These are phyloP conservation scores for Microcebus ravelobensis DNA, from an alignment of 2,113 vertebrate genomes.

Conservation along the genomic window DNA sequence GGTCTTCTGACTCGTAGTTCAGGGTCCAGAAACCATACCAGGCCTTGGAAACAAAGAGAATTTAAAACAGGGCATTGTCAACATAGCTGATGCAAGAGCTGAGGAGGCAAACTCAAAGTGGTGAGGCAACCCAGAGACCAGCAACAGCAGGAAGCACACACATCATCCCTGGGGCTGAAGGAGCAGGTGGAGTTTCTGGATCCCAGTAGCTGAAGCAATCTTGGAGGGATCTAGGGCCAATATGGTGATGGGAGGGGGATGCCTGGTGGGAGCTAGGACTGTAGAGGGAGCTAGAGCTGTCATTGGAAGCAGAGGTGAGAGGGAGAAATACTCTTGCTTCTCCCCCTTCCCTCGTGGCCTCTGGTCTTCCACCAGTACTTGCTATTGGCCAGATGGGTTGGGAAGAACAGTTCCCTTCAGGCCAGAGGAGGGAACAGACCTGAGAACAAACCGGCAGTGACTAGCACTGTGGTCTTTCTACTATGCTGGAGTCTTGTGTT, in stretches of 20 bases:
- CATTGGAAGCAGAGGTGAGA: background rate
- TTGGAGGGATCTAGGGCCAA: background rate
- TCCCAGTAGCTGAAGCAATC: background rate
- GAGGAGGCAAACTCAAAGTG: background rate
- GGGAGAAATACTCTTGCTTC: background rate
- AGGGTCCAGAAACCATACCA: constrained; percentile 16
- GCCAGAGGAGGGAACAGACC: background rate
- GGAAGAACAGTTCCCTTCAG: background rate
- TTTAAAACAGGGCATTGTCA: background rate
- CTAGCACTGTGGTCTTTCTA: background rate
- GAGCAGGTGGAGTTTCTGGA: background rate
- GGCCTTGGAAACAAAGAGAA: constrained; percentile 25
- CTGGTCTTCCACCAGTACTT: background rate
- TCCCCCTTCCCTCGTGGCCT: background rate
- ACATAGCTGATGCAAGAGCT: background rate
- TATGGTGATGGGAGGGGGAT: background rate
- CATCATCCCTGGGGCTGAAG: background rate
- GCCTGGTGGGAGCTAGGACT: background rate
- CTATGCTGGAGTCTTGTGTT: background rate
- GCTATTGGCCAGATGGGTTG: background rate
- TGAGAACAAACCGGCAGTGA: background rate
- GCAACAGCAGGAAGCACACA: background rate
- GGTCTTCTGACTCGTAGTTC: constrained; percentile 31
- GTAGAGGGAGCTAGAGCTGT: background rate
- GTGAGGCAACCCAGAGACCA: background rate